phyloP scores from a whole-genome alignment of 2,888 invertebrate genomes.

The Drosophila rellima region DNA sequence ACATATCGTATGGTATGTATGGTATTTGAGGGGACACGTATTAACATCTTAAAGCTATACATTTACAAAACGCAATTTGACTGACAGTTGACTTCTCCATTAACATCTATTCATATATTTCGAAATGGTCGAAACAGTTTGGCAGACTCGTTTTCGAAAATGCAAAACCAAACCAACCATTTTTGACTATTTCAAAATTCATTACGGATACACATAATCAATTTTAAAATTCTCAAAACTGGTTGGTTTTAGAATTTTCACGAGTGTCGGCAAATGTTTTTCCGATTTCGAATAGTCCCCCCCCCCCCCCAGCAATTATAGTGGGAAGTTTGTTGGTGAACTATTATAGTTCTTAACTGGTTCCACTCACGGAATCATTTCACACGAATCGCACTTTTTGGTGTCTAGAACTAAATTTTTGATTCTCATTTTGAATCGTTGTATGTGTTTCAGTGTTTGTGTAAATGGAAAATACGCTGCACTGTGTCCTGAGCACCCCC shows the following conservation, averaged over 20 bases:
- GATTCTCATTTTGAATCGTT: conserved; percentile 37
- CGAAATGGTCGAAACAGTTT: background rate
- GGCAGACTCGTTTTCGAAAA: conserved; percentile 52
- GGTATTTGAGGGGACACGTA: conserved; percentile 21
- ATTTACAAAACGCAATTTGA: conserved; percentile 45
- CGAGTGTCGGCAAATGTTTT: conserved; percentile 8
- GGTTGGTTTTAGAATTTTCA: conserved; percentile 79
- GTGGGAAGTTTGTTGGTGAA: background rate
- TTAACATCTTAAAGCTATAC: conserved; percentile 58
- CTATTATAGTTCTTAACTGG: conserved; percentile 11
- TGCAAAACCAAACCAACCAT: conserved; percentile 81
- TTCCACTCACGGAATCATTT: conserved; percentile 20
- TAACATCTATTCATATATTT: background rate
- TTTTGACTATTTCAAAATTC: conserved; percentile 64
- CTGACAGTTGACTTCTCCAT: background rate
- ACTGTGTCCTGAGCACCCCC: conserved; percentile 10
- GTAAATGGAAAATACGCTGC: conserved; percentile 36
- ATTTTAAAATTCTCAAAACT: conserved; percentile 68
- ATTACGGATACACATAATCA: conserved; percentile 9
- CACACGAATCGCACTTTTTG: conserved; percentile 67
- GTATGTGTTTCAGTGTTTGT: conserved; percentile 10
- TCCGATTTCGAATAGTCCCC: background rate
- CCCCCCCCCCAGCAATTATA: no score
- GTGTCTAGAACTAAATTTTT: conserved; percentile 62
- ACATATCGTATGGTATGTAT: conserved; percentile 8